Conservation (phyloP, 2,797 vertebrate species). For the Tenualosa ilisha region DNA sequence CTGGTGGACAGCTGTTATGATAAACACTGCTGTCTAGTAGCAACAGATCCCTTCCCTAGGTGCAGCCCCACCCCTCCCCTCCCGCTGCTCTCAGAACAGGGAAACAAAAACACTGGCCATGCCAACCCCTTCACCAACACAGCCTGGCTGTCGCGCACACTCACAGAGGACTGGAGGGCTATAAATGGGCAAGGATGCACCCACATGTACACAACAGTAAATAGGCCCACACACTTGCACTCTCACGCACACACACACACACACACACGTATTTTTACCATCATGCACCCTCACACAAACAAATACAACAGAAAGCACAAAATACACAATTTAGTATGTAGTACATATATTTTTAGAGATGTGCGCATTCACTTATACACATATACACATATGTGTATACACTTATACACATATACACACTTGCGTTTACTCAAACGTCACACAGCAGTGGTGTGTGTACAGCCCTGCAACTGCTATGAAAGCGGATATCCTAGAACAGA, state of each 20-base stretch:
- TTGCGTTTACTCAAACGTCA: background rate
- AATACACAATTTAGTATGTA: background rate
- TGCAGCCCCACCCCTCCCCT: slow-evolving; percentile 58
- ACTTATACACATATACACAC: too few relatives aligned
- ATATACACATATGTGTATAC: too few relatives aligned
- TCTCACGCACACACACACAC: background rate
- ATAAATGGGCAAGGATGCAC: slow-evolving; percentile 1
- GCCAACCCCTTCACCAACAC: slow-evolving; percentile 49
- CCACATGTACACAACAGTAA: background rate
- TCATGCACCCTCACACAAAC: background rate
- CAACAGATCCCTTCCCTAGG: slow-evolving; percentile 70
- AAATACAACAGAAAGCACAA: background rate
- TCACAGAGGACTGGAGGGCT: background rate
- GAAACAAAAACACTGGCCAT: slow-evolving; percentile 73
- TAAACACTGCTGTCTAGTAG: slow-evolving; percentile 74
- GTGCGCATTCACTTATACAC: too few relatives aligned
- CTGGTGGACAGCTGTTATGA: slow-evolving; percentile 76
- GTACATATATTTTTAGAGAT: background rate
- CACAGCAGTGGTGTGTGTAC: background rate
- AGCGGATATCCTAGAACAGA: slow-evolving; percentile 18
- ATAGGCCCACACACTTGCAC: background rate
- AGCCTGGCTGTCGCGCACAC: slow-evolving; percentile 57
- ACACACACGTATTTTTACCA: background rate
- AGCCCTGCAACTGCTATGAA: background rate
- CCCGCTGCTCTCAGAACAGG: slow-evolving; percentile 65